phyloP scores from a whole-genome alignment of 2,797 vertebrate genomes.

The Silurus lanzhouensis region DNA sequence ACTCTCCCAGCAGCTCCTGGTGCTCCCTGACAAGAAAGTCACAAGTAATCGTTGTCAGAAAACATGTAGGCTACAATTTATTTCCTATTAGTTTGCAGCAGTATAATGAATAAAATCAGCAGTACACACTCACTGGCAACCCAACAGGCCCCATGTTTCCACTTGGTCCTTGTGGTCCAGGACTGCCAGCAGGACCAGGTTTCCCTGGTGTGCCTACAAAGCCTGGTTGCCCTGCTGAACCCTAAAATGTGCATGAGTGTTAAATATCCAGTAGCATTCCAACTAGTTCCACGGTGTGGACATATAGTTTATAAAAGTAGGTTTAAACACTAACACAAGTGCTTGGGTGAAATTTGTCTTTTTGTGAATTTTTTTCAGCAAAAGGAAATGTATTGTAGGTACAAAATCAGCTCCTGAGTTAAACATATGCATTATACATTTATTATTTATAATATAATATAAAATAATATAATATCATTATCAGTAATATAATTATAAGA shows the following conservation, averaged over 20 bases:
- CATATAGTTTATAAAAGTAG: background rate
- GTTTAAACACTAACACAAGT: background rate
- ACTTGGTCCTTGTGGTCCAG: slow-evolving; percentile 63
- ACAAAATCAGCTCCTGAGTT: background rate
- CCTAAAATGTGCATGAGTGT: slow-evolving; percentile 63
- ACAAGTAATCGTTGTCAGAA: background rate
- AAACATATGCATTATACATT: background rate
- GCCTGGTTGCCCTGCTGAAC: slow-evolving; percentile 67
- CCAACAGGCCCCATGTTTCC: slow-evolving; percentile 70
- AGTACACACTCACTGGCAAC: slow-evolving; percentile 76
- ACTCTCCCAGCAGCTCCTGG: slow-evolving; percentile 65
- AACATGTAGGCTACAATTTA: background rate
- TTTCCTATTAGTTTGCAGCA: background rate
- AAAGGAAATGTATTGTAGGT: background rate
- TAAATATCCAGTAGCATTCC: background rate
- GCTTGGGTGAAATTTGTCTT: background rate
- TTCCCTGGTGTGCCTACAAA: slow-evolving; percentile 66
- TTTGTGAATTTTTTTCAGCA: background rate
- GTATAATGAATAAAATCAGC: slow-evolving; percentile 34
- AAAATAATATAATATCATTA: background rate
- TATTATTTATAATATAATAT: background rate
- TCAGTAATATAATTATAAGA: background rate
- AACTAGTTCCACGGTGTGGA: background rate
- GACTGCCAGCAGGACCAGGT: slow-evolving; percentile 68
- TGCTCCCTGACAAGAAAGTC: slow-evolving; percentile 56